Base-by-base conservation (phyloP, 1,140 invertebrate species). In the Drosophila bocki region DNA sequence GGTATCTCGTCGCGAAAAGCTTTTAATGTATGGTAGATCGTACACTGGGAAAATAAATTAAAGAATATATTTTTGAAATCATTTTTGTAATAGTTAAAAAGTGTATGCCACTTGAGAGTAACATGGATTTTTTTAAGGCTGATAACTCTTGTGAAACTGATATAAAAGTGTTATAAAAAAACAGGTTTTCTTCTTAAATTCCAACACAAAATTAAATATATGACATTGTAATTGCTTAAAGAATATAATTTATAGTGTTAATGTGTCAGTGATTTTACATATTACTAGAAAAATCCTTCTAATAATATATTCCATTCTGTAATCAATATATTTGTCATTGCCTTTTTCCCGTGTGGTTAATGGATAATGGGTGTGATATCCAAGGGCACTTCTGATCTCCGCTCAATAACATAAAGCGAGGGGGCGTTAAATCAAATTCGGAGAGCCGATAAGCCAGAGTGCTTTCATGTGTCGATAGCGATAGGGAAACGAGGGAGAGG, bases 381-480 rank as follows among this genome's bases (percentile, higher is more conserved):
- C 37, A 17, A 61, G 57, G 37, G 12, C 57, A 62, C 29, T 61
- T 62, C 6, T 63, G 62, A 70, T 70, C 61, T 41, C 12, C 22
- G 11, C 19, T 54, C 32, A 42, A 50, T 70, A 51, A 42, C 42
- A 72, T 6, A 22, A 6, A 37, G 41, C 54, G 22, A 50, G 56
- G 62, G 72, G 75, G 75, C 72, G 75, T 77, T 67, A 26, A 41
- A 74, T 53, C 19, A 53, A 56, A 42, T n/a, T 47, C 12, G 9
- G 13, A 39, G 44, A 39, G 44, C 41, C 56, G 76, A 79, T 78
- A 78, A 78, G 54, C 41, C 51, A 74, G 58, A 78, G 67, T 74
- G 76, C 65, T 72, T 78, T 79, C 58, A 51, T 77, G 50, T 76
- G 75, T 77, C 54, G 35, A 77, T 70, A 19, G 65, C 19, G 65